Percentiles rank a stretch among this genome's conserved stretches.
Evolutionary conservation across 2,113 vertebrate species (phyloP).

Genomic region (Centropristis striata): DNA sequence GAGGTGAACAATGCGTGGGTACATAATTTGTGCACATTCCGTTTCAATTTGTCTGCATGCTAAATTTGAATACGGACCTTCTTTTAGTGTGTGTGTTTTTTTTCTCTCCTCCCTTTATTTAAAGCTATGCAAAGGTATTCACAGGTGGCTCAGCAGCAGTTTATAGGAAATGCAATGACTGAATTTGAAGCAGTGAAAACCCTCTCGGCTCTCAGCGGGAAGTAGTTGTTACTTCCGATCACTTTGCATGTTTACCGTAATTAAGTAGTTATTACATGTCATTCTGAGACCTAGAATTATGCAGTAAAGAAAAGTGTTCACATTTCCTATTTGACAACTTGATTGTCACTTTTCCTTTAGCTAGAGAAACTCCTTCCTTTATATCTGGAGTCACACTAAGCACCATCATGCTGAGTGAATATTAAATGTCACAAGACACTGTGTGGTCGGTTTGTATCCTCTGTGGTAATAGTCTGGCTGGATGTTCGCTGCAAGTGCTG

Average conservation of each 20-base stretch:
- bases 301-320: background rate
- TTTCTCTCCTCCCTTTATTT: background rate
- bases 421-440: conserved; percentile 18
- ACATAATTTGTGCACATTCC: conserved; percentile 33
- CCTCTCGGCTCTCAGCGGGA: conserved; percentile 16
- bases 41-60: conserved; percentile 28
- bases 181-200: conserved; percentile 11
- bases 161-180: background rate
- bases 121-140: conserved; percentile 7
- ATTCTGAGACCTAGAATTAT: background rate
- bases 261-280: background rate
- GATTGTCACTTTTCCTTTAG: background rate
- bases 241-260: conserved; percentile 16
- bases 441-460: conserved; percentile 5
- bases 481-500: conserved; percentile 19
- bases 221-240: background rate
- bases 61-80: background rate
- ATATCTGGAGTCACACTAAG: conserved; percentile 19
- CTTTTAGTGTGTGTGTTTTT: background rate
- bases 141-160: conserved; percentile 15
- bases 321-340: conserved; percentile 1
- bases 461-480: conserved; percentile 4
- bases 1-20: conserved; percentile 32
- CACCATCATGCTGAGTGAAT: background rate
- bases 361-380: background rate